Conservation (phyloP, 23 tunicate genomes). For the Styela plicata region DNA sequence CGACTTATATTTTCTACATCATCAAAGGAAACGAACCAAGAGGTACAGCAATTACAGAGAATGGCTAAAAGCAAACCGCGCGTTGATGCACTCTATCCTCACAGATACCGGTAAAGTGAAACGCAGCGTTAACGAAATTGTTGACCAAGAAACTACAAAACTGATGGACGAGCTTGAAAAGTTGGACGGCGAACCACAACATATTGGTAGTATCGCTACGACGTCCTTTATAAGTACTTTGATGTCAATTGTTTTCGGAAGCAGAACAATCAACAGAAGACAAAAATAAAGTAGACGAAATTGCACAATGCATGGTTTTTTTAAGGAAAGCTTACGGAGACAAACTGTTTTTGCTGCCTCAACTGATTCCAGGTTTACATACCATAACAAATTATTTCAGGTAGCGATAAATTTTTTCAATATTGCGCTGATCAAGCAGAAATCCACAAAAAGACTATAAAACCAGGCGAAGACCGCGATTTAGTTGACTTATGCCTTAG, state of each 20-base stretch:
- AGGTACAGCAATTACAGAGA: background rate
- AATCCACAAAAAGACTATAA: background rate
- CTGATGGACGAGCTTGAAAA: background rate
- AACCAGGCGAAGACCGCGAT: background rate
- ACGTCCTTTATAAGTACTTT: background rate
- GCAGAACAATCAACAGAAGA: background rate
- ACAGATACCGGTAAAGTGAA: too few relatives aligned
- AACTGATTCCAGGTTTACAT: background rate
- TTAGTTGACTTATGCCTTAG: background rate
- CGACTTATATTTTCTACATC: background rate
- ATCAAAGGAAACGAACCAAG: background rate
- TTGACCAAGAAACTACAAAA: background rate
- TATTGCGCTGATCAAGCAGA: background rate
- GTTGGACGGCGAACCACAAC: background rate
- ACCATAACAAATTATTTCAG: background rate
- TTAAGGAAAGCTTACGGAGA: background rate
- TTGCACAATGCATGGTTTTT: background rate
- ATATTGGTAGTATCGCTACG: background rate
- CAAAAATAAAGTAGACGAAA: background rate
- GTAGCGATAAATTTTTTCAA: background rate
- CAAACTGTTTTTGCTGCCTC: background rate
- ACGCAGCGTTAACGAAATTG: background rate
- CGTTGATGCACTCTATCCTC: background rate
- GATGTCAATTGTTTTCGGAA: background rate
- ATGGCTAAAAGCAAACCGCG: background rate